Base-by-base conservation (phyloP, 2,888 invertebrate species). In the Rotaria macrura region DNA sequence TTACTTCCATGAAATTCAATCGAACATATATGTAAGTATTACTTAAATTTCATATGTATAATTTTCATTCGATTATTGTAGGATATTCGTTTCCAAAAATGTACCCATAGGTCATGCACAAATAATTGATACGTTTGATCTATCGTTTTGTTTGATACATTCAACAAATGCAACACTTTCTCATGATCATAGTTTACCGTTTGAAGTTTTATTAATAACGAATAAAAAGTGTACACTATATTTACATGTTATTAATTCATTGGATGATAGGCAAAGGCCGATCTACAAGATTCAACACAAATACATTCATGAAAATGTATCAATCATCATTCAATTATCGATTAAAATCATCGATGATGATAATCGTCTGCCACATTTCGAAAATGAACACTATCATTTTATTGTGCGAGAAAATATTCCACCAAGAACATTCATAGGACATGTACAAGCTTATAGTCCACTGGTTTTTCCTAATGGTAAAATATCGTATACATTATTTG, bases 1-100 rank as follows among this genome's bases (percentile, higher is more conserved):
- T 34, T 17, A 2, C 6, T 34, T 20, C 14, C 17, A 10, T 25
- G 2, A 14, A 65, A 34, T 34, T 14, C 20, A 79, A 79, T 79
- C 79, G 40, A 25, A 79, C 79, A 3, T 79, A 79, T 25, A 79
- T 79, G 79, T 79, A 79, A 79, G n/a, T 79, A 79, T 79, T 10
- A 29, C 6, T 29, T 23, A 29, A 65, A 29, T 65, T 65, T 29
- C 9, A 65, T n/a, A 29, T 65, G 14, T 29, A 29, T 29, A 29
- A 23, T 65, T 14, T 29, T 29, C 12, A 79, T 10, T 25, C 0
- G 9, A 43, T 14, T 79, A 25, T 10, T 79, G 43, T 43, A 79
- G 79, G 79, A 43, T 79, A 79, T 79, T 79, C 14, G n/a, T 79
- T 43, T 25, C 43, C 5, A 23, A 79, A 79, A 43, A 79, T 43